Percentiles rank a stretch among this genome's conserved stretches.
These are phyloP conservation scores for Netelia fuscicornis DNA, from an alignment of 2,888 invertebrate genomes.

Conservation along the genomic window DNA sequence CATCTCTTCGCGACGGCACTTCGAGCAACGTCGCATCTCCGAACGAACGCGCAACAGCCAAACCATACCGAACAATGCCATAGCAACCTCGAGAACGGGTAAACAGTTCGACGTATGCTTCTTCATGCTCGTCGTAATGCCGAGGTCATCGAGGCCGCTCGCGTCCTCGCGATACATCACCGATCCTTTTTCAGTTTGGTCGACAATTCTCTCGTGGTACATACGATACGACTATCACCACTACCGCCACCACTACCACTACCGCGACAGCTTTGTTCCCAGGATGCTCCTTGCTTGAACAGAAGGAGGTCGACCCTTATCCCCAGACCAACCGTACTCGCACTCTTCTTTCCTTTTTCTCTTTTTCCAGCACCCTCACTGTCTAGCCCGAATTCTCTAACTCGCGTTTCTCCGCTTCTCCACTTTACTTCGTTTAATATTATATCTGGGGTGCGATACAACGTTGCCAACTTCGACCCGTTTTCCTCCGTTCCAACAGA, in stretches of 20 bases:
- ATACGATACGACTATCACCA: conserved; percentile 34
- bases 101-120: conserved; percentile 82
- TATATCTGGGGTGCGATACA: conserved; percentile 27
- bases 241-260: conserved; percentile 27
- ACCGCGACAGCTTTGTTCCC: conserved; percentile 6
- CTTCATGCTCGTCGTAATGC: conserved; percentile 82
- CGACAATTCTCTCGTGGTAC: conserved; percentile 56
- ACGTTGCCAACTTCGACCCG: conserved; percentile 13
- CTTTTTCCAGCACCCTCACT: not conserved
- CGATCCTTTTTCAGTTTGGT: conserved; percentile 68
- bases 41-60: conserved; percentile 93
- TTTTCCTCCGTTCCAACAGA: conserved; percentile 16
- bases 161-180: conserved; percentile 82
- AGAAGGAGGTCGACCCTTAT: not conserved
- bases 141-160: conserved; percentile 82
- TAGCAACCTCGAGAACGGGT: conserved; percentile 86
- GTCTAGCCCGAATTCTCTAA: conserved; percentile 4
- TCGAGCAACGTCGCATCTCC: conserved; percentile 91
- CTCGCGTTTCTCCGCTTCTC: not conserved
- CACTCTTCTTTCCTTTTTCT: conserved; percentile 10
- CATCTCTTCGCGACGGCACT: conserved; percentile 87
- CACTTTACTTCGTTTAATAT: not conserved
- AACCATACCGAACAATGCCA: conserved; percentile 95
- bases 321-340: not conserved
- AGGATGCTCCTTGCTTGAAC: not conserved